Evolutionary conservation across 1,140 invertebrate species (phyloP), one percentile per base, ranked within the genome.

Genomic region (Amyelois transitella): DNA sequence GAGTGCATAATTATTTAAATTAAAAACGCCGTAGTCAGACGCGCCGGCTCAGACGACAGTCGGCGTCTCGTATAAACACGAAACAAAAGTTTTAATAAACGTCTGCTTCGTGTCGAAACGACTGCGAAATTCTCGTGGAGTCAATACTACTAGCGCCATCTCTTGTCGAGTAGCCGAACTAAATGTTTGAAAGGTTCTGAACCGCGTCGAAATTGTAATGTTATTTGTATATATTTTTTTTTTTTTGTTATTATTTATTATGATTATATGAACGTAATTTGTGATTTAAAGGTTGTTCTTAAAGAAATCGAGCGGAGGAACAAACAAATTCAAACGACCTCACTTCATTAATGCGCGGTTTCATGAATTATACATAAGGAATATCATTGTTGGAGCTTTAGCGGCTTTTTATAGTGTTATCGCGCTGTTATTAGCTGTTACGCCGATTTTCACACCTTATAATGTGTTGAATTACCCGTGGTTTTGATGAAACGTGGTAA

Each of bases 351-450:
- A 84, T 75, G 71, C 78, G 53, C 60, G 58, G 70, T 50, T 24
- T 43, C 43, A 82, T 87, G 79, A 77, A 85, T 86, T 73, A 86
- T 72, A 83, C 77, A 83, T 85, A 78, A 81, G 73, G 1, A 45
- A 62, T 76, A 76, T 72, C 69, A 75, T 74, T 77, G 77, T 75
- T 70, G 67, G 68, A 64, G 62, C 72, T 71, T 62, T 62, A 69
- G 64, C 72, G 61, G 66, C 66, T 74, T 77, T 85, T 84, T 79
- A 55, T 32, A 62, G 14, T 57, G 56, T 59, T 52, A 55, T 55
- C 60, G 53, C 43, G 20, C 53, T 43, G 55, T 10, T 32, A 28
- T 48, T 48, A 48, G 18, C n/a, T 48, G 32, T 38, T 38, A 38
- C 32, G 32, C 32, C 8, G 32, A 38, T 38, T 38, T 38, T 38